Conservation (phyloP, 2,888 invertebrate genomes). For the Notodonta dromedarius region DNA sequence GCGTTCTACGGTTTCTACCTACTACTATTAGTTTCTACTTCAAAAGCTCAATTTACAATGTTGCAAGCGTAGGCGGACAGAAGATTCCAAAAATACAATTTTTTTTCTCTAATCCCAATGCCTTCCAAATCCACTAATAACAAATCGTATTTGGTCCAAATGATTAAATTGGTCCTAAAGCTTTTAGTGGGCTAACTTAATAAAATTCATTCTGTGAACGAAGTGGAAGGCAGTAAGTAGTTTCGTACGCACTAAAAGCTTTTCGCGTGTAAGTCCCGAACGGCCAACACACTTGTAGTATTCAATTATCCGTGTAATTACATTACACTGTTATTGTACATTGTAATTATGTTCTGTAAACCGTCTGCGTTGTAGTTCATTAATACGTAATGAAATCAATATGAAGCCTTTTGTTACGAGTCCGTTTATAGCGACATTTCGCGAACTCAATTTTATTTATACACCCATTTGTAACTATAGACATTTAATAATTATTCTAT, state of each 20-base stretch:
- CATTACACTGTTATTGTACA: slow-evolving; percentile 37
- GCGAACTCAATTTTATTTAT: not conserved
- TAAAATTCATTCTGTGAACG: slow-evolving; percentile 62
- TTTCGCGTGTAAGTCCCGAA: slow-evolving; percentile 51
- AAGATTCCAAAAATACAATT: not conserved
- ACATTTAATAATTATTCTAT: slow-evolving; percentile 44
- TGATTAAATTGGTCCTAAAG: slow-evolving; percentile 59
- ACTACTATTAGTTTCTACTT: not conserved
- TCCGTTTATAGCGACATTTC: not conserved
- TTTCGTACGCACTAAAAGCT: slow-evolving; percentile 67
- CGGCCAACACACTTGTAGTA: slow-evolving; percentile 50
- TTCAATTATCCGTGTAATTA: slow-evolving; percentile 56
- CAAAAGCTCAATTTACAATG: not conserved
- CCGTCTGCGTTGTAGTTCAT: slow-evolving; percentile 4
- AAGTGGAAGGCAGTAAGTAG: slow-evolving; percentile 59
- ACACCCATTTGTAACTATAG: slow-evolving; percentile 4
- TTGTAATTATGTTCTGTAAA: slow-evolving; percentile 18
- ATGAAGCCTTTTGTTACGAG: slow-evolving; percentile 12
- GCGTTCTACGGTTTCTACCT: not conserved
- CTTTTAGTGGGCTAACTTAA: slow-evolving; percentile 62
- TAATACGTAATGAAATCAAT: slow-evolving; percentile 16
- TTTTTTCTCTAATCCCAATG: not conserved
- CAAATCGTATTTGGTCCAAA: slow-evolving; percentile 50
- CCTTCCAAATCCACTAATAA: slow-evolving; percentile 23
- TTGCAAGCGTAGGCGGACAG: not conserved